Evolutionary conservation across 2,888 invertebrate species (phyloP), one percentile per base, ranked within the genome.

Genomic region (Octonoba sinensis): DNA sequence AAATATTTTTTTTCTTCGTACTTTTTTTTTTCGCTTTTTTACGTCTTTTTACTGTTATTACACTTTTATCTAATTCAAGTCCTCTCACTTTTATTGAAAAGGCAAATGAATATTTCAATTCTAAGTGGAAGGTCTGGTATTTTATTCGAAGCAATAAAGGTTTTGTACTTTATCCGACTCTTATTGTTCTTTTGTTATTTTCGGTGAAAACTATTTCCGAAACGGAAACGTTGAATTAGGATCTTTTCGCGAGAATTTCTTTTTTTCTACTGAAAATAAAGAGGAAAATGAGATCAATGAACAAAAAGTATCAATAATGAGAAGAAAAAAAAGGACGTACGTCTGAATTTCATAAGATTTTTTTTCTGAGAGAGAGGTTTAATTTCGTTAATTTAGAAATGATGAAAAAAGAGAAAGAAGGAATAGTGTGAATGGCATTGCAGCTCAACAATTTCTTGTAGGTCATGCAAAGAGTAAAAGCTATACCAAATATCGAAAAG

Each of bases 51-150:
- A 36, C 36, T 36, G 36, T 36, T 47, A 69, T n/a, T 76, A 49
- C 51, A 69, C 49, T 76, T 76, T 76, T 65, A 60, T 62, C 67
- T 69, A 76, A 76, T 76, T 69, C 76, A 62, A 69, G 49, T 75
- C 27, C 67, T 75, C 64, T 76, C 56, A 56, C 62, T 62, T 70
- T 76, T 70, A 76, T 70, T 76, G 62, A 69, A 70, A 75, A 67
- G 36, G 20, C 60, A 51, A 67, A 76, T 64, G 69, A 76, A 54
- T 69, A 76, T 76, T 76, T 69, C 47, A 70, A 54, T 62, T 76
- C 70, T 69, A 76, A 76, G 62, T 69, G 69, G 69, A 70, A 56
- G 54, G 56, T 51, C 70, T 60, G 59, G 51, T 60, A 44, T 51
- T 76, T 69, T 69, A 69, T 69, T 69, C 56, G 69, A 46, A 62